phyloP scores from a whole-genome alignment of 2,113 vertebrate genomes.

The Pipa parva region DNA sequence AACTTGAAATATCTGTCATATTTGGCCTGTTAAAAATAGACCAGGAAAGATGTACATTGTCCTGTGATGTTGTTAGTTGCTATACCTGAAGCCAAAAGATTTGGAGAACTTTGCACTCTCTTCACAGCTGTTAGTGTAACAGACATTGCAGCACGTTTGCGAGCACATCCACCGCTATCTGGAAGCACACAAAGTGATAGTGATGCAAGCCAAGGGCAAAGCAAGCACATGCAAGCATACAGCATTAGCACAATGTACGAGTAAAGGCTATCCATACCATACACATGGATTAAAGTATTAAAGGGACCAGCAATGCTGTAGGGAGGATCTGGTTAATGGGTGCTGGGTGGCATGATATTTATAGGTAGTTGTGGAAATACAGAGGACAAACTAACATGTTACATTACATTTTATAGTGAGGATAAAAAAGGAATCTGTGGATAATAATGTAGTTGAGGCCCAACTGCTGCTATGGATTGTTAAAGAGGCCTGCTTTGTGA shows the following conservation, averaged over 20 bases:
- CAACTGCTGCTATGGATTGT: too few species aligned
- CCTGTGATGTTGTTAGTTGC: constrained; percentile 49
- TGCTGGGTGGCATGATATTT: too few species aligned
- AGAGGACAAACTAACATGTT: too few species aligned
- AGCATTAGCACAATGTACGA: constrained; percentile 9
- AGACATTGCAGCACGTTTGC: constrained; percentile 86
- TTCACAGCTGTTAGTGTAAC: constrained; percentile 92
- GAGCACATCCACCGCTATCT: constrained; percentile 92
- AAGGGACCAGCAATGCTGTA: background rate
- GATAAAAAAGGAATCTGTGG: too few species aligned
- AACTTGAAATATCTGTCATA: background rate
- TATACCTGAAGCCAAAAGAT: constrained; percentile 91
- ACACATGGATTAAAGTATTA: constrained; percentile 1
- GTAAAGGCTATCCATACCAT: constrained; percentile 9
- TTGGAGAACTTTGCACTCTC: constrained; percentile 96
- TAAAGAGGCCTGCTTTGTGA: too few species aligned
- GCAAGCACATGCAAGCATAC: constrained; percentile 69
- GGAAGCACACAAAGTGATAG: constrained; percentile 81
- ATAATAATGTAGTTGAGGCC: too few species aligned
- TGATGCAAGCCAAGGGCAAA: constrained; percentile 63
- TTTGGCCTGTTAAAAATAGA: background rate
- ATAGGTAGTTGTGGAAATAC: too few species aligned
- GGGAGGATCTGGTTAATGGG: background rate
- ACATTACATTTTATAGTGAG: too few species aligned
- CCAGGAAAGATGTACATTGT: background rate